Percentiles rank a stretch among this genome's conserved stretches.
Evolutionary conservation across 2,113 vertebrate species (phyloP).

Genomic region (Misgurnus anguillicaudatus): DNA sequence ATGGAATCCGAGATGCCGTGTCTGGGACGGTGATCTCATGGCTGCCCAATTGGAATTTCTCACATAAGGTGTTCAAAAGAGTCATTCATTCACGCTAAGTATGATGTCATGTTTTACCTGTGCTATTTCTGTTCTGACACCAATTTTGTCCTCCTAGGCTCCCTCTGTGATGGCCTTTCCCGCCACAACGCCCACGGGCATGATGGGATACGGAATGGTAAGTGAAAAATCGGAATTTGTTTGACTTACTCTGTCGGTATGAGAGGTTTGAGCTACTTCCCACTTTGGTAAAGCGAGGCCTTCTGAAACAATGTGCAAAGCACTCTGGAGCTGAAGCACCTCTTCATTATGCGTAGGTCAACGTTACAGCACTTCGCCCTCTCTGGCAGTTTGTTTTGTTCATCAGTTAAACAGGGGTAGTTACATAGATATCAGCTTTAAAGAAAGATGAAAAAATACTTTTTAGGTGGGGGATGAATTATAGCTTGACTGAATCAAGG

Average conservation of each 20-base stretch:
- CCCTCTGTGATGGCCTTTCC: constrained; percentile 94
- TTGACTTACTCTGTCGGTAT: background rate
- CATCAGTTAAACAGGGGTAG: background rate
- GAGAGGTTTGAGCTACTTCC: background rate
- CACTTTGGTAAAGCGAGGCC: background rate
- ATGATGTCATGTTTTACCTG: constrained; percentile 6
- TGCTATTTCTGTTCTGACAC: constrained; percentile 42
- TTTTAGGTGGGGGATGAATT: no score
- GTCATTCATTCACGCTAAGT: constrained; percentile 28
- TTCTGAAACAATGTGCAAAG: background rate
- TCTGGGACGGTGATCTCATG: constrained; percentile 35
- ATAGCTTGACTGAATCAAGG: no score
- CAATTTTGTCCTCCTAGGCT: constrained; percentile 74
- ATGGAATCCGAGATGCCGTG: constrained; percentile 29
- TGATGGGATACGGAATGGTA: constrained; percentile 92
- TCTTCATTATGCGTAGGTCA: constrained; percentile 20
- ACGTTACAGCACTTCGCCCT: background rate
- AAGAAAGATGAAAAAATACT: no score
- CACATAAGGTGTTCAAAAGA: constrained; percentile 48
- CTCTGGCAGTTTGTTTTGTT: background rate
- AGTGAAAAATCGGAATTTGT: constrained; percentile 64
- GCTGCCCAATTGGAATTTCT: constrained; percentile 45
- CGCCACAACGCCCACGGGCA: constrained; percentile 92
- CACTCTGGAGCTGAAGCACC: background rate
- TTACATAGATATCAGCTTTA: background rate